These are phyloP conservation scores for Macrotis lagotis DNA, from an alignment of 2,113 vertebrate species.

Conservation along the genomic window DNA sequence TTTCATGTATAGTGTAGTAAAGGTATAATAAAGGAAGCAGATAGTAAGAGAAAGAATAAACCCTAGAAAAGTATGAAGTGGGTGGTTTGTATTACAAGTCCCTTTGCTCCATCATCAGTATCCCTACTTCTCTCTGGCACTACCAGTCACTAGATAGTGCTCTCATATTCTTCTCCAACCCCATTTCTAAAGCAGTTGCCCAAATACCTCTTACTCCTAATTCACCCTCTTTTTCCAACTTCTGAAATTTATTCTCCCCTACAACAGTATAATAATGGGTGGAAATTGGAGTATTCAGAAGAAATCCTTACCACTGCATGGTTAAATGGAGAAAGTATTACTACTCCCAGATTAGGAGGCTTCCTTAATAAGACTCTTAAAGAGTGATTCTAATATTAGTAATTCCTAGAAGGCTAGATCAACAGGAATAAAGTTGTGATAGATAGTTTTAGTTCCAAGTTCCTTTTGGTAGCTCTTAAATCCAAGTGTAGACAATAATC, in stretches of 20 bases:
- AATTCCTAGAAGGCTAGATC: conserved; percentile 2
- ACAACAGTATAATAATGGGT: not conserved
- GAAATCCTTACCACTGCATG: not conserved
- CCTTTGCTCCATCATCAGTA: no score
- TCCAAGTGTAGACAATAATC: not conserved
- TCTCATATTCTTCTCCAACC: not conserved
- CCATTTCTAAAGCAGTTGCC: not conserved
- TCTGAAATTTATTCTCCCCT: not conserved
- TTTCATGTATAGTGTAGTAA: not conserved
- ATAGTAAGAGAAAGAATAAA: not conserved
- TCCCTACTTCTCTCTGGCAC: not conserved
- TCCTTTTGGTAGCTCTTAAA: not conserved
- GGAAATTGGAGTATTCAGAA: not conserved
- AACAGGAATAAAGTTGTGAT: not conserved
- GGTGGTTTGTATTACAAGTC: not conserved
- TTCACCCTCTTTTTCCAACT: not conserved
- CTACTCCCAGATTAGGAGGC: not conserved
- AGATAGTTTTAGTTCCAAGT: not conserved
- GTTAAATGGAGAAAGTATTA: not conserved
- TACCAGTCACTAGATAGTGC: not conserved
- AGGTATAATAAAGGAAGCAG: not conserved
- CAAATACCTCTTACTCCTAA: not conserved
- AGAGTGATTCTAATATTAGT: conserved; percentile 24
- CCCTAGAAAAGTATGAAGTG: not conserved
- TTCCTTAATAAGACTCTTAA: conserved; percentile 27